Evolutionary conservation across 2,113 vertebrate species (phyloP).

Genomic region (Todiramphus chloris): DNA sequence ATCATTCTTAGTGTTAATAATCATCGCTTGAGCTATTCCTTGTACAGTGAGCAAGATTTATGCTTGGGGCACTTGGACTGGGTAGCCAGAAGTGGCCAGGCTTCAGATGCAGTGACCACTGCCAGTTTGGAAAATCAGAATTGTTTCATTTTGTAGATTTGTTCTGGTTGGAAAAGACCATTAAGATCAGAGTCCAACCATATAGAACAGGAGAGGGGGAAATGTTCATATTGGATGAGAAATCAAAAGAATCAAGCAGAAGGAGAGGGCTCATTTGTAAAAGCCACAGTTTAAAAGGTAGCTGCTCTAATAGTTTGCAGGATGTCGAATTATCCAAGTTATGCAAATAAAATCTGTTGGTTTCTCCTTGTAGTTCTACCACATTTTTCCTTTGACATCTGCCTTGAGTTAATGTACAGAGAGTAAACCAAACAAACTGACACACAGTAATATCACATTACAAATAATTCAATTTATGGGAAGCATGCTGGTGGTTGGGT

Average conservation of each 20-base stretch:
- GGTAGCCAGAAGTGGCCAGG: background rate
- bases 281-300: slow-evolving; percentile 38
- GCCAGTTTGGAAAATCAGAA: background rate
- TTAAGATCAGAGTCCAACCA: no score
- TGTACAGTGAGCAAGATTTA: background rate
- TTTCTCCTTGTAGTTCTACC: slow-evolving; percentile 11
- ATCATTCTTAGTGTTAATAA: background rate
- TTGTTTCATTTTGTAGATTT: no score
- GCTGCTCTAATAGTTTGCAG: slow-evolving; percentile 36
- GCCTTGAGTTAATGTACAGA: slow-evolving; percentile 29
- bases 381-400: background rate
- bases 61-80: background rate
- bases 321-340: slow-evolving; percentile 48
- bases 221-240: background rate
- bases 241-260: background rate
- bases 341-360: slow-evolving; percentile 44
- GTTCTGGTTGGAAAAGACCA: no score
- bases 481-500: background rate
- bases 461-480: slow-evolving; percentile 41
- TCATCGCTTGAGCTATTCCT: background rate
- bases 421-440: slow-evolving; percentile 2
- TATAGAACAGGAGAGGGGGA: no score
- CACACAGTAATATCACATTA: background rate
- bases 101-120: background rate
- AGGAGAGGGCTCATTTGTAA: background rate